phyloP scores from a whole-genome alignment of 2,797 vertebrate species.

The Poeciliopsis turneri region DNA sequence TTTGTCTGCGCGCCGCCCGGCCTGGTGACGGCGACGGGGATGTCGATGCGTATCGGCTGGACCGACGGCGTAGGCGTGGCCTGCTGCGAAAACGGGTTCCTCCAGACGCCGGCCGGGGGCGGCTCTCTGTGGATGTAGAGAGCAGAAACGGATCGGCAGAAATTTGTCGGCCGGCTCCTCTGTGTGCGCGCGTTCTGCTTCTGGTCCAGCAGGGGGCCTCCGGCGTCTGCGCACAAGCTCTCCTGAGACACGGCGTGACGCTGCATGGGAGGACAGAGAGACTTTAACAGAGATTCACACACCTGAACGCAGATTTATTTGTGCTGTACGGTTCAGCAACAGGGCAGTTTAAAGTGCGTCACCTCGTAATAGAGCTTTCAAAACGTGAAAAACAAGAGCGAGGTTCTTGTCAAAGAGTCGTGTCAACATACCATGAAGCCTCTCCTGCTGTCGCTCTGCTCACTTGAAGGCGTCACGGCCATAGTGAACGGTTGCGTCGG shows the following conservation, averaged over 20 bases:
- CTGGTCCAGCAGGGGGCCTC: conserved; percentile 74
- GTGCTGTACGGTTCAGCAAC: too few species aligned
- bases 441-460: conserved; percentile 64
- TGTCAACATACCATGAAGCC: conserved; percentile 79
- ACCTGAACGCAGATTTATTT: neutral
- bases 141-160: conserved; percentile 77
- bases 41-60: conserved; percentile 76
- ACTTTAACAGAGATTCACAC: neutral
- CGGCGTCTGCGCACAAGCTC: conserved; percentile 81
- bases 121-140: conserved; percentile 79
- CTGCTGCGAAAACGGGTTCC: conserved; percentile 80
- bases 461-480: conserved; percentile 68
- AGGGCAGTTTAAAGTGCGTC: too few species aligned
- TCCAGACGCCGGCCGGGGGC: conserved; percentile 86
- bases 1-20: conserved; percentile 65
- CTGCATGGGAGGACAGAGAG: conserved; percentile 60
- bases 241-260: conserved; percentile 88
- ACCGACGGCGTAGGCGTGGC: conserved; percentile 58
- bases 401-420: neutral
- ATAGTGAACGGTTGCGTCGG: conserved; percentile 79
- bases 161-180: conserved; percentile 68
- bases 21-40: conserved; percentile 73
- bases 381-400: neutral
- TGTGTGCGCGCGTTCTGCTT: conserved; percentile 59
- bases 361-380: neutral